Percentiles rank a stretch among this genome's conserved stretches.
Conservation (phyloP, 2,888 invertebrate genomes). For the Papilio elwesi region DNA sequence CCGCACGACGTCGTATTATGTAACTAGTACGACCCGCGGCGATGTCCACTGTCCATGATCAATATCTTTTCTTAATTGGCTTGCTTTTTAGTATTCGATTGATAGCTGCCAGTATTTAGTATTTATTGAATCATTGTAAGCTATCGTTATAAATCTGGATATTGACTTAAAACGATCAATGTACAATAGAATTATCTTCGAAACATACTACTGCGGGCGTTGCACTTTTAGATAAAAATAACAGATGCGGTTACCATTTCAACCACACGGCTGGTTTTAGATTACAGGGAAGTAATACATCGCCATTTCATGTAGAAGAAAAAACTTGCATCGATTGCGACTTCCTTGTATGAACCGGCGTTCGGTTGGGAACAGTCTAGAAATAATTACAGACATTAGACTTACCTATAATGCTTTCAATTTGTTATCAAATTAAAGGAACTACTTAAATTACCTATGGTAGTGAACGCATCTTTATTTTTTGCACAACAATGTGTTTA, state of each 20-base stretch:
- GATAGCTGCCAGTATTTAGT: slow-evolving; percentile 3
- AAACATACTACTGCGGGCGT: slow-evolving; percentile 26
- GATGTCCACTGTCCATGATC: slow-evolving; percentile 23
- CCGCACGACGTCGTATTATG: slow-evolving; percentile 66
- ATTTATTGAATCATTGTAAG: no score
- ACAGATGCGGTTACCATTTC: slow-evolving; percentile 60
- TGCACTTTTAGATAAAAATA: slow-evolving; percentile 54
- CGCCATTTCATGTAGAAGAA: slow-evolving; percentile 51
- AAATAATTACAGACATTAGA: not conserved
- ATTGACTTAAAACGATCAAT: slow-evolving; percentile 4
- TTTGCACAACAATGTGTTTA: slow-evolving; percentile 21
- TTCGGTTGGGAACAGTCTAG: slow-evolving; percentile 12
- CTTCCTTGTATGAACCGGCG: slow-evolving; percentile 33
- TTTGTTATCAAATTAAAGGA: slow-evolving; percentile 16
- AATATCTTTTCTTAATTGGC: slow-evolving; percentile 22
- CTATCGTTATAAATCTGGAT: not conserved
- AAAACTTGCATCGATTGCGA: slow-evolving; percentile 28
- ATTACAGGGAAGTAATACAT: slow-evolving; percentile 60
- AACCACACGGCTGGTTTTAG: slow-evolving; percentile 57
- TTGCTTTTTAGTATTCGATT: slow-evolving; percentile 2
- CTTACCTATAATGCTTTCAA: not conserved
- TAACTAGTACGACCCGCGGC: slow-evolving; percentile 58
- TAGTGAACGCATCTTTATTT: slow-evolving; percentile 21
- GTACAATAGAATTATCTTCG: slow-evolving; percentile 14
- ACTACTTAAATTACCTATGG: not conserved